Evolutionary conservation across 2,113 vertebrate genomes (phyloP).

Genomic region (Pseudopipra pipra): DNA sequence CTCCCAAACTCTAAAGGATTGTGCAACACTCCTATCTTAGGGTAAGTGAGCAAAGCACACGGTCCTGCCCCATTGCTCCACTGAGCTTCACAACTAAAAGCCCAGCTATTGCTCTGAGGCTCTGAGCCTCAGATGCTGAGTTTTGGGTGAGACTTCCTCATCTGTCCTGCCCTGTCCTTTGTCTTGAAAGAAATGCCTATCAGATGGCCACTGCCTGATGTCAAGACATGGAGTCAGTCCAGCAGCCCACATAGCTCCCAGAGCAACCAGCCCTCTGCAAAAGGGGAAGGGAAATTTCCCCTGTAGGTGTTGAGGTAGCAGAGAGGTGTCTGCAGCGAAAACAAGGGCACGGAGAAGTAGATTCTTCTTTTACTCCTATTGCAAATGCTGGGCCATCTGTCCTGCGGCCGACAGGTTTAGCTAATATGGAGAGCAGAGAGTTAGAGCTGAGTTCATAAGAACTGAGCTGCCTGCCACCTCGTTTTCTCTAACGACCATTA

Average conservation of each 20-base stretch:
- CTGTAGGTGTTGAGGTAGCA: not conserved
- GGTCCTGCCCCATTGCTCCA: not conserved
- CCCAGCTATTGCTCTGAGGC: not conserved
- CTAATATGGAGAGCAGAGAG: not conserved
- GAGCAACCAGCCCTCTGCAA: not conserved
- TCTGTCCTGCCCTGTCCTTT: not conserved
- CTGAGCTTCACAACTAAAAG: not conserved
- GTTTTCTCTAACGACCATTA: not conserved
- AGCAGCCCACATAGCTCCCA: not conserved
- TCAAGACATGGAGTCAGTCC: not conserved
- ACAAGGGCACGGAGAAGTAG: not conserved
- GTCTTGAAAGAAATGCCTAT: not conserved
- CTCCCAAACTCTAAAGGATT: not conserved
- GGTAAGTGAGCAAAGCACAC: fast-evolving
- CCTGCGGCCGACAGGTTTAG: not conserved
- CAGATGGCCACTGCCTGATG: not conserved
- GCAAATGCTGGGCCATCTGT: not conserved
- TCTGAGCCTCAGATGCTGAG: not conserved
- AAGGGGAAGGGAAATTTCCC: not conserved
- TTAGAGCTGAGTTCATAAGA: not conserved
- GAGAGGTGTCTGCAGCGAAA: not conserved
- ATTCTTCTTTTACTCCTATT: not conserved
- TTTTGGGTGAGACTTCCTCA: not conserved
- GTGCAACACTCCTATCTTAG: not conserved
- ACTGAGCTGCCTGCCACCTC: not conserved